Base-by-base conservation (phyloP, 2,888 invertebrate genomes). In the Eugnorisma glareosa region DNA sequence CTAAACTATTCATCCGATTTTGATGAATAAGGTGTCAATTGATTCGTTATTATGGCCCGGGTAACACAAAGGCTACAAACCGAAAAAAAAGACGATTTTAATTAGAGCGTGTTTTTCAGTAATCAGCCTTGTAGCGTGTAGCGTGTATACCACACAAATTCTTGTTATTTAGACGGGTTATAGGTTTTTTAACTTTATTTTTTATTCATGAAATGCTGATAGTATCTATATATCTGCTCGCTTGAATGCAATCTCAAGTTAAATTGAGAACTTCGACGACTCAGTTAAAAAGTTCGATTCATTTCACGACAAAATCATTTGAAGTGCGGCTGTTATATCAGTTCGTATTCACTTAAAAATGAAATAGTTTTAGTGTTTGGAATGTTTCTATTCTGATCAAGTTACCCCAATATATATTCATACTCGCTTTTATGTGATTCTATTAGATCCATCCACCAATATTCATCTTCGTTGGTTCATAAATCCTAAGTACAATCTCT, bases 201-300 rank as follows among this genome's bases (percentile, higher is more conserved):
- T 79, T 84, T 87, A 88, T 87, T 90, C 86, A 89, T 88, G 84
- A 81, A 83, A 89, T 86, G 82, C 84, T 79, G 80, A 77, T 90
- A 90, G 89, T 88, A 89, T 84, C 13, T 43, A 15, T 43, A 88
- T 88, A 89, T 89, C 83, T 81, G 79, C 81, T 81, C 79, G 73
- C 86, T 88, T 87, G 77, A 89, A 89, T 84, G 86, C 86, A 71
- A 87, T 88, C 83, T 85, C 69, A 91, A 92, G 87, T 92, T 91
- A 90, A 90, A 93, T 93, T 91, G 89, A 90, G 92, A 92, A 92
- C 89, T 92, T 91, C 74, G 84, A 79, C 85, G 82, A 70, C 18
- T 67, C 40, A 10, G 57, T 71, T n/a, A 54, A 57, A 71, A 74
- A 83, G 79, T 89, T 89, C 81, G 75, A 87, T 88, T 89, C 84